A percentile compares a stretch with the other conserved stretches of the same genome.
phyloP scores from a whole-genome alignment of 2,888 invertebrate genomes.

The Nemapogon koenigi region DNA sequence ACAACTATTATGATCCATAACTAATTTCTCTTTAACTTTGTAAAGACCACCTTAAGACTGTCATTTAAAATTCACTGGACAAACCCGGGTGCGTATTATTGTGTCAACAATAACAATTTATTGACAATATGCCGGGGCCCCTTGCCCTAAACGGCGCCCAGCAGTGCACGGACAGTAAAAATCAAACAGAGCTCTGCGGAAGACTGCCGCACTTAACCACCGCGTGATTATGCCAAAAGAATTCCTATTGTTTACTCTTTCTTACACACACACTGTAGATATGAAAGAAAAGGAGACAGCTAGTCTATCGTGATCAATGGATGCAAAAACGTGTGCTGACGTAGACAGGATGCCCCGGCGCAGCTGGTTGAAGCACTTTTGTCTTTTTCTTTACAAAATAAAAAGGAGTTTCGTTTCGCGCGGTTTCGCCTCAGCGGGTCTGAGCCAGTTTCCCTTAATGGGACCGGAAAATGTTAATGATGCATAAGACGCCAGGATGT shows the following conservation, averaged over 20 bases:
- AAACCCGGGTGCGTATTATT: slow-evolving; percentile 6
- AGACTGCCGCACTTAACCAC: slow-evolving; percentile 34
- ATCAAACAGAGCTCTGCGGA: slow-evolving; percentile 35
- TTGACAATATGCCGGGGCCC: slow-evolving; percentile 33
- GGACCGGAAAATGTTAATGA: slow-evolving; percentile 56
- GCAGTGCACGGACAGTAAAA: slow-evolving; percentile 18
- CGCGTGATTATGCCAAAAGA: slow-evolving; percentile 31
- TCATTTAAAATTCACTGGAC: too few species aligned
- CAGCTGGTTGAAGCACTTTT: slow-evolving; percentile 57
- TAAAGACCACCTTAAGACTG: too few species aligned
- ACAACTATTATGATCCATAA: too few species aligned
- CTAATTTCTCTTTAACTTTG: too few species aligned
- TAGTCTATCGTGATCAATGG: slow-evolving; percentile 40
- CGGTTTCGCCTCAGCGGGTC: slow-evolving; percentile 41
- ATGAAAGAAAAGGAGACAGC: slow-evolving; percentile 31
- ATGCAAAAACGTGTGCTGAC: slow-evolving; percentile 49
- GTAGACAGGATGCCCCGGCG: slow-evolving; percentile 59
- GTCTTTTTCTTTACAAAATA: slow-evolving; percentile 37
- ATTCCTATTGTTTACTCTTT: slow-evolving; percentile 21
- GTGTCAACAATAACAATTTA: slow-evolving; percentile 40
- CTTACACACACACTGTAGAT: slow-evolving; percentile 20
- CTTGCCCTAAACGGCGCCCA: slow-evolving; percentile 24
- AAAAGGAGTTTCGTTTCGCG: slow-evolving; percentile 56
- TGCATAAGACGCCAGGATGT: slow-evolving; percentile 31
- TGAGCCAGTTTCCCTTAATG: slow-evolving; percentile 49